phyloP scores from a whole-genome alignment of 2,888 invertebrate species.

The Stratiomys singularior region DNA sequence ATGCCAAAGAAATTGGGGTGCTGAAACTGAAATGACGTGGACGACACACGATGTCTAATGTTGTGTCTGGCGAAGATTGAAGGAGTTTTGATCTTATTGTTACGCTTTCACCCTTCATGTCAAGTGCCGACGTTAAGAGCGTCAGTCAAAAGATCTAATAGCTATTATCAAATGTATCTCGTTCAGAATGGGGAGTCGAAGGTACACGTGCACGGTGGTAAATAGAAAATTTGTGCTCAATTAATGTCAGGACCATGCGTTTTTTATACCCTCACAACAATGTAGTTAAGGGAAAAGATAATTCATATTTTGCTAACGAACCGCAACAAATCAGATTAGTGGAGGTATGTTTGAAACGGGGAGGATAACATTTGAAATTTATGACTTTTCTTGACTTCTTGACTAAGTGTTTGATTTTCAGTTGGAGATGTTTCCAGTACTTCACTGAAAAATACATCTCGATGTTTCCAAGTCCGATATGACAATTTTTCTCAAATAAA shows the following conservation, averaged over 20 bases:
- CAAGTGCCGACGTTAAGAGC: neutral
- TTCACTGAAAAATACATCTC: too few relatives aligned
- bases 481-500: too few relatives aligned
- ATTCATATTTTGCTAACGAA: slow-evolving; percentile 17
- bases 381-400: too few relatives aligned
- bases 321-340: slow-evolving; percentile 26
- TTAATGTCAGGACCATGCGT: slow-evolving; percentile 32
- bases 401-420: too few relatives aligned
- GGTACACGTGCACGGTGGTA: slow-evolving; percentile 47
- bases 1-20: slow-evolving; percentile 6
- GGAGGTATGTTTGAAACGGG: neutral
- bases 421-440: too few relatives aligned
- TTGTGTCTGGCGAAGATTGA: neutral
- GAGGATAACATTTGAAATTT: neutral
- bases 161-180: slow-evolving; percentile 47
- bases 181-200: slow-evolving; percentile 17
- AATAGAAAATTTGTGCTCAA: slow-evolving; percentile 48
- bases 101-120: slow-evolving; percentile 16
- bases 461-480: too few relatives aligned
- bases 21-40: neutral
- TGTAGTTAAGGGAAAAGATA: neutral
- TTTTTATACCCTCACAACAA: neutral
- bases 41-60: neutral
- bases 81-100: neutral
- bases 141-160: slow-evolving; percentile 9